Conservation (phyloP, 2,113 vertebrate genomes). For the Chiloscyllium plagiosum region DNA sequence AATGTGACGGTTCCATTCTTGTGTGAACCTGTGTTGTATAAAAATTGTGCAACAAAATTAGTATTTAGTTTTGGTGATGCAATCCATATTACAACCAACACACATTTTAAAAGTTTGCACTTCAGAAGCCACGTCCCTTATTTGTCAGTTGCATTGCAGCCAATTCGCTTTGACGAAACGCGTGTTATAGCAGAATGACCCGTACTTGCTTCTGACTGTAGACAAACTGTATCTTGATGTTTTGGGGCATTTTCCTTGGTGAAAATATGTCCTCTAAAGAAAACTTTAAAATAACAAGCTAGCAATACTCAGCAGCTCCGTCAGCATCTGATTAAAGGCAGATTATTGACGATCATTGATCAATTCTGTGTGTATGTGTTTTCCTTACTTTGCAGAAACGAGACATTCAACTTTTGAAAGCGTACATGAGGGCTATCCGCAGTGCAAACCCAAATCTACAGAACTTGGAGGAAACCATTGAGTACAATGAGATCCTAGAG, state of each 20-base stretch:
- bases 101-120: too few relatives aligned
- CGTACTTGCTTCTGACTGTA: background rate
- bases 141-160: too few relatives aligned
- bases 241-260: background rate
- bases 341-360: slow-evolving; percentile 24
- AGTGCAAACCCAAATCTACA: slow-evolving; percentile 96
- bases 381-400: slow-evolving; percentile 67
- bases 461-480: slow-evolving; percentile 94
- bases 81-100: too few relatives aligned
- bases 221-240: background rate
- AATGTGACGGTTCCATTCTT: too few relatives aligned
- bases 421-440: slow-evolving; percentile 93
- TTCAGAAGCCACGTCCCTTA: too few relatives aligned
- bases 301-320: background rate
- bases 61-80: too few relatives aligned
- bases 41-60: too few relatives aligned
- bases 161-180: too few relatives aligned
- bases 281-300: slow-evolving; percentile 1
- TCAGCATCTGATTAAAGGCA: slow-evolving; percentile 24
- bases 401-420: slow-evolving; percentile 94
- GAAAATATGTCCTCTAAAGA: background rate
- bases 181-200: too few relatives aligned
- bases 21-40: too few relatives aligned
- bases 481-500: slow-evolving; percentile 98
- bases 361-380: slow-evolving; percentile 25